Evolutionary conservation across 2,113 vertebrate genomes (phyloP), one percentile per base, ranked within the genome.

Genomic region (Nymphicus hollandicus): DNA sequence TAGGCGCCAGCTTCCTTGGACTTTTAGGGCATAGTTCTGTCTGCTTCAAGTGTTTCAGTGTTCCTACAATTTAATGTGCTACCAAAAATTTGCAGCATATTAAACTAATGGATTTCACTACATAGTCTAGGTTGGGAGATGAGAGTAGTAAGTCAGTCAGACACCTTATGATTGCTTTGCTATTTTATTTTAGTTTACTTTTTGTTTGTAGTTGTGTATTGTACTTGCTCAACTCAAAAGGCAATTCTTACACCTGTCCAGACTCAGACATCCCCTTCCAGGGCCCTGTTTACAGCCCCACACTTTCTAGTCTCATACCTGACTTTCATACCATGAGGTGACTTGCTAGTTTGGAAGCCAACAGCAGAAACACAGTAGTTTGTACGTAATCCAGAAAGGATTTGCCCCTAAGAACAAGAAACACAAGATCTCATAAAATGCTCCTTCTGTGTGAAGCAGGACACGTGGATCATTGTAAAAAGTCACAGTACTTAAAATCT

Each of bases 81-180:
- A 80, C 20, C 46, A 55, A 27, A 60, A 88, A 33, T 13, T 56
- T 19, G 31, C 33, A 33, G 53, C 31, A 33, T 12, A 56, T 20
- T 33, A 33, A 33, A 56, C 33, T 56, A 56, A 33, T 1, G 1
- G 15, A 79, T 86, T 92, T 85, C 13, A 58, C 31, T 74, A 8
- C 1, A 4, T 20, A 52, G 3, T 35, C 35, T 29, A 43, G 2
- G 2, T 6, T 70, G 27, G 3, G 1, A 3, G 4, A 64, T 60
- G 24, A 76, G 1, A 0, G 0, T 13, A 50, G 17, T 23, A 78
- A 55, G 28, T 24, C 56, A 52, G 3, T 27, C 2, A 2, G 10
- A 3, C 66, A 39, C 1, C 2, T 60, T 65, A 35, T 12, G 28
- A 78, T 35, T 55, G 13, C 3, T 31, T 11, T 22, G 1, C 25